A percentile compares a stretch with the other conserved stretches of the same genome.
Conservation (phyloP, 1,140 invertebrate genomes). For the Battus philenor region DNA sequence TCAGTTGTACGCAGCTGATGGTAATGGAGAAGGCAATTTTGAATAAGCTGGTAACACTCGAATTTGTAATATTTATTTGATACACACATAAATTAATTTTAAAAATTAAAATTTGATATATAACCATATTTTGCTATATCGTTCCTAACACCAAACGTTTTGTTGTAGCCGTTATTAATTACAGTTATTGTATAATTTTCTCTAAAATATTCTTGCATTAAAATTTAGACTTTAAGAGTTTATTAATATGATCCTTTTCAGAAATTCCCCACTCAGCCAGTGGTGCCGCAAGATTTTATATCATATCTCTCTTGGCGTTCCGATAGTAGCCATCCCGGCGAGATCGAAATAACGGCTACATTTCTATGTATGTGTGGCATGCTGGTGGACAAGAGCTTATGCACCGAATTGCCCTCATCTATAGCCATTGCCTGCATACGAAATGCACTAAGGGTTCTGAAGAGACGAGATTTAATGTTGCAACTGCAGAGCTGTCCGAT, state of each 20-base stretch:
- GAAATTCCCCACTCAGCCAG: slow-evolving; percentile 40
- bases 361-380: slow-evolving; percentile 45
- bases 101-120: no score
- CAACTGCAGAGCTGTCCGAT: slow-evolving; percentile 29
- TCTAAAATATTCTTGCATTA: no score
- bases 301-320: slow-evolving; percentile 46
- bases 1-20: slow-evolving; percentile 27
- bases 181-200: no score
- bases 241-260: no score
- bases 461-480: slow-evolving; percentile 25
- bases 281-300: slow-evolving; percentile 50
- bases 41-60: slow-evolving; percentile 42
- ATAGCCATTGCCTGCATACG: slow-evolving; percentile 40
- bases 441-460: slow-evolving; percentile 40
- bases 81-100: no score
- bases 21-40: slow-evolving; percentile 40
- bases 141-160: no score
- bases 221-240: neutral
- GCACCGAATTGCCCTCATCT: slow-evolving; percentile 39
- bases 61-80: no score
- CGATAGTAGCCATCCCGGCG: slow-evolving; percentile 24
- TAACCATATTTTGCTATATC: no score
- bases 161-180: no score
- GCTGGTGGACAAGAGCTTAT: slow-evolving; percentile 35
- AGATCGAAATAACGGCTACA: slow-evolving; percentile 43